Conservation (phyloP, 2,113 vertebrate species). For the Rhizomys pruinosus region DNA sequence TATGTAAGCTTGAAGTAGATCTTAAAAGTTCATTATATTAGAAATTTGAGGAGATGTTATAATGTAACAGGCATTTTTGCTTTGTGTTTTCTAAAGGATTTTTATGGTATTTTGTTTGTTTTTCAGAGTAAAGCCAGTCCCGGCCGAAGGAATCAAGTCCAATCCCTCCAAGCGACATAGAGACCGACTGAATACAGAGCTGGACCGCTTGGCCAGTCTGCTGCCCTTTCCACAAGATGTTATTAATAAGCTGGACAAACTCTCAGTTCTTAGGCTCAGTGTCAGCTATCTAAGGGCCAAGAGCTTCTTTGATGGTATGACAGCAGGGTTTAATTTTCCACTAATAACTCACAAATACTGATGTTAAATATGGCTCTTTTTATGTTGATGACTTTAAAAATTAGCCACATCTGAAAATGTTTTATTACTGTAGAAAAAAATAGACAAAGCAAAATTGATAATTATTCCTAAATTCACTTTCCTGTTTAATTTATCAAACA, state of each 20-base stretch:
- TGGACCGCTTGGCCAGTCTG: constrained; percentile 91
- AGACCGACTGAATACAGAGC: constrained; percentile 90
- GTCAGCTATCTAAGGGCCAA: constrained; percentile 93
- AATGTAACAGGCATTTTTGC: not conserved
- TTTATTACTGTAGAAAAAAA: not conserved
- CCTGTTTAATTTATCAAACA: constrained; percentile 67
- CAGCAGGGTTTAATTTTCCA: constrained; percentile 66
- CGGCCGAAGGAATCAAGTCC: constrained; percentile 89
- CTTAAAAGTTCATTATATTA: constrained; percentile 34
- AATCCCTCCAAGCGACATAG: constrained; percentile 93
- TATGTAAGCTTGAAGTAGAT: constrained; percentile 34
- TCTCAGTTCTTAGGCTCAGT: constrained; percentile 92
- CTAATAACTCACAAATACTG: constrained; percentile 25
- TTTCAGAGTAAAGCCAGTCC: constrained; percentile 86
- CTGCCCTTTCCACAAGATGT: constrained; percentile 92
- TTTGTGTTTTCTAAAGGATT: constrained; percentile 22
- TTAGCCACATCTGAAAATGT: constrained; percentile 43
- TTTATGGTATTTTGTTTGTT: constrained; percentile 43
- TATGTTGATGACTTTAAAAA: constrained; percentile 65
- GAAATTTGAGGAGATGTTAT: constrained; percentile 12
- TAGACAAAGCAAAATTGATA: not conserved
- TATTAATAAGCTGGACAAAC: constrained; percentile 92
- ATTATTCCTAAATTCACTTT: constrained; percentile 68
- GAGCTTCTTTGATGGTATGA: constrained; percentile 93
- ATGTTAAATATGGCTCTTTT: not conserved